Conservation (phyloP, 2,888 invertebrate genomes). For the Rapana venosa region DNA sequence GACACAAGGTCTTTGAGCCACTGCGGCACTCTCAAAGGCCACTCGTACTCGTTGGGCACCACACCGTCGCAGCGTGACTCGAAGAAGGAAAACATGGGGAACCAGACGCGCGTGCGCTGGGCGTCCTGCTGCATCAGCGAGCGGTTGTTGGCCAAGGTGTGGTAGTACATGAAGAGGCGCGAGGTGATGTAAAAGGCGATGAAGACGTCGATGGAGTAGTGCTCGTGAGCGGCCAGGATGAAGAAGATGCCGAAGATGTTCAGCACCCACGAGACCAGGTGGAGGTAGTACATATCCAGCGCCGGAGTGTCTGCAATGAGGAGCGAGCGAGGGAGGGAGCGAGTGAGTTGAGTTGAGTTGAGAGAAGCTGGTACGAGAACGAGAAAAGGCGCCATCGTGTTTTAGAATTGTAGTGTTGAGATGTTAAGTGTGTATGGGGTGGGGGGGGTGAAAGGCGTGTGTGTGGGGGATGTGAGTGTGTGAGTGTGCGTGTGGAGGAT, state of each 20-base stretch:
- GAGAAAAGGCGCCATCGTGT: too few species aligned
- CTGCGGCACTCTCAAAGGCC: slow-evolving; percentile 58
- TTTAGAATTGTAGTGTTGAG: too few species aligned
- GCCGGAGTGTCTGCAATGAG: slow-evolving; percentile 89
- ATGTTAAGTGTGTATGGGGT: too few species aligned
- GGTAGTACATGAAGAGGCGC: slow-evolving; percentile 97
- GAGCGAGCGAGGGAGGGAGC: too few species aligned
- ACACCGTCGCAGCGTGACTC: slow-evolving; percentile 84
- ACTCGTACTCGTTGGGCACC: slow-evolving; percentile 93
- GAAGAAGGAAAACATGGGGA: slow-evolving; percentile 97
- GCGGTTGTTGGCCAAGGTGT: slow-evolving; percentile 97
- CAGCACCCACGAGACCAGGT: slow-evolving; percentile 97
- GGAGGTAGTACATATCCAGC: slow-evolving; percentile 91
- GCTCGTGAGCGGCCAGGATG: slow-evolving; percentile 98
- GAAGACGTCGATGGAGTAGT: slow-evolving; percentile 99
- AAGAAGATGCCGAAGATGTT: slow-evolving; percentile 99
- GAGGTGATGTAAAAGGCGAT: slow-evolving; percentile 99
- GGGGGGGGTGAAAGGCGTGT: too few species aligned
- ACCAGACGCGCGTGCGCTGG: slow-evolving; percentile 95
- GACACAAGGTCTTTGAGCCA: background rate
- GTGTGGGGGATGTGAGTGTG: too few species aligned
- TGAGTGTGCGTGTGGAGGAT: too few species aligned
- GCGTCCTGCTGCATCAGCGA: slow-evolving; percentile 86
- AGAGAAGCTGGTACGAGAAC: too few species aligned
- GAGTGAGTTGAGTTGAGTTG: too few species aligned